These are phyloP conservation scores for Lucilia cuprina DNA, from an alignment of 1,140 invertebrate genomes.

Conservation along the genomic window DNA sequence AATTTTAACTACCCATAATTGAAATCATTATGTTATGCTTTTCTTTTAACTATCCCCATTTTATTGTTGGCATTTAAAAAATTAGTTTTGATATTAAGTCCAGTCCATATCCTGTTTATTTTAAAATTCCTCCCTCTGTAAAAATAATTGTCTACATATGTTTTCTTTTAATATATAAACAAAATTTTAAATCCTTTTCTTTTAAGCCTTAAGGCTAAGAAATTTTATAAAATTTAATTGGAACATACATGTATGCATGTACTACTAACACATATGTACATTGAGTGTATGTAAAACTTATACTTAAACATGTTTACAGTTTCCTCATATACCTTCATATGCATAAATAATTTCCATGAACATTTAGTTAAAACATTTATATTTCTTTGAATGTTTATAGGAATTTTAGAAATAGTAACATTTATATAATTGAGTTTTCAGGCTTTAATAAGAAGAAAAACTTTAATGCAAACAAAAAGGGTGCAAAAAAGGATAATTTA, in stretches of 20 bases:
- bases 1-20: too few species aligned
- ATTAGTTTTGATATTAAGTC: too few species aligned
- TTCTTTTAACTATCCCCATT: too few species aligned
- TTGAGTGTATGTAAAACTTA: background rate
- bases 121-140: too few species aligned
- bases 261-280: background rate
- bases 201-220: background rate
- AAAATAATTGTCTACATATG: too few species aligned
- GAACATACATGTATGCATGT: background rate
- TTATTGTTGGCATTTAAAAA: too few species aligned
- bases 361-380: background rate
- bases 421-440: constrained; percentile 12
- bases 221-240: background rate
- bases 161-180: background rate
- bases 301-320: too few species aligned
- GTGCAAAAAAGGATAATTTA: background rate
- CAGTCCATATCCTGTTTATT: too few species aligned
- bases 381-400: background rate
- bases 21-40: too few species aligned
- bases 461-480: background rate
- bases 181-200: background rate
- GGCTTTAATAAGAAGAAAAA: background rate
- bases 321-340: background rate
- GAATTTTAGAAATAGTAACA: background rate
- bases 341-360: background rate